Evolutionary conservation across 2,113 vertebrate genomes (phyloP), one percentile per base, ranked within the genome.

Genomic region (Scopus umbretta): DNA sequence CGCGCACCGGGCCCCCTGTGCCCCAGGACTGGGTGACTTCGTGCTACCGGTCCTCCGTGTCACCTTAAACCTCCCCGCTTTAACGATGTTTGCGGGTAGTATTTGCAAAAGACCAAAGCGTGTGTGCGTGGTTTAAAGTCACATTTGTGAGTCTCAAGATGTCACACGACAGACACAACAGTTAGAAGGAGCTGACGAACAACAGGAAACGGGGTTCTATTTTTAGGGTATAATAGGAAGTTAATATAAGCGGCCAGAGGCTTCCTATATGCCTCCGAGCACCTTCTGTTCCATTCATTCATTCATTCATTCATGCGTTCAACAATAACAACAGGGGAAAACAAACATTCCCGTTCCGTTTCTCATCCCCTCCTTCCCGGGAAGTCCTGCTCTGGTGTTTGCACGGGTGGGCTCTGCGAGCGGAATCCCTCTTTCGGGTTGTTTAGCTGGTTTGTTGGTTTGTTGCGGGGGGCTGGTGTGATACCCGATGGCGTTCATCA

Each of bases 181-280:
- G 88, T 68, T 42, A 49, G 76, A 94, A 96, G 61, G 88, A 91
- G 87, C 86, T 95, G 91, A 93, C 71, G 86, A 98, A 90, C 93
- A 97, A 97, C 97, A 98, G 98, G 98, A 98, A 98, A 93, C 50
- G 16, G 86, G 67, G n/a, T 63, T 92, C 97, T 98, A 98, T 98
- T 98, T 98, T 98, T 98, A 98, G 98, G 97, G 55, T 80, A 95
- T 96, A 98, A 97, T 97, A 95, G 96, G 92, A 97, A 97, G 96
- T 93, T 97, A 97, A 97, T 96, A 94, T 67, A 93, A 96, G 92
- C 72, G 90, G 86, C 80, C 91, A 94, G 93, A 80, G 45, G 90
- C 90, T 97, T 97, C 96, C 97, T 95, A 97, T 96, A 94, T 96
- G 97, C 97, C 97, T 97, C 36, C 74, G 65, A 98, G 96, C 96